A percentile compares a stretch with the other conserved stretches of the same genome.
These are phyloP conservation scores for Coptotermes formosanus DNA, from an alignment of 1,140 invertebrate species.

Conservation along the genomic window DNA sequence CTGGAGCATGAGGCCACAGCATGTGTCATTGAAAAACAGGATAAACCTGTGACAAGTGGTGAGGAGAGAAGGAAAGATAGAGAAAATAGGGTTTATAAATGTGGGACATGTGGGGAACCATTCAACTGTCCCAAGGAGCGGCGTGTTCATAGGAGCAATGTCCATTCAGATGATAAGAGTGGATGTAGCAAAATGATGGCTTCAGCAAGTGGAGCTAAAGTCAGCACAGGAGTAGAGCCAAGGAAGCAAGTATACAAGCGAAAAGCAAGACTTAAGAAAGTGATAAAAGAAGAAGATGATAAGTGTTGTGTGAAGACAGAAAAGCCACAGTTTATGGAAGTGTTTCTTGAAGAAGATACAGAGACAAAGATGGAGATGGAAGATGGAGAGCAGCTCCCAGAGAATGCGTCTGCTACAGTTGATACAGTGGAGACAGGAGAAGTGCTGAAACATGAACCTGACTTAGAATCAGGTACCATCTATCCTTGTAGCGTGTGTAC, in stretches of 20 bases:
- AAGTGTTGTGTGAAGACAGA: not conserved
- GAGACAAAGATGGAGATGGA: not conserved
- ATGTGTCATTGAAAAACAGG: not conserved
- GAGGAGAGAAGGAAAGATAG: not conserved
- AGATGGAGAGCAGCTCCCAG: not conserved
- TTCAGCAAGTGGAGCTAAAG: not conserved
- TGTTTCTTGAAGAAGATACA: slow-evolving; percentile 26
- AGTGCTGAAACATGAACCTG: not conserved
- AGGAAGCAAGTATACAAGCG: not conserved
- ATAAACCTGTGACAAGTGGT: not conserved
- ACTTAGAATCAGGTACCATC: not conserved
- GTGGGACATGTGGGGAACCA: slow-evolving; percentile 53
- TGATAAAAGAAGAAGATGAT: slow-evolving; percentile 17
- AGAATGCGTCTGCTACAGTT: not conserved
- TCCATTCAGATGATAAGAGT: not conserved
- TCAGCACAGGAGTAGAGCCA: not conserved
- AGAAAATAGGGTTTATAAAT: slow-evolving; percentile 32
- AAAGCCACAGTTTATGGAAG: slow-evolving; percentile 20
- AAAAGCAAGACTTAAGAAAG: not conserved
- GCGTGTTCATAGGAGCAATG: slow-evolving; percentile 56
- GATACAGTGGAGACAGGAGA: not conserved
- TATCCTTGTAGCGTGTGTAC: slow-evolving; percentile 39
- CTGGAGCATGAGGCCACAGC: not conserved
- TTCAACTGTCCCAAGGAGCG: slow-evolving; percentile 66
- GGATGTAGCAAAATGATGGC: not conserved